These are phyloP conservation scores for Eidolon helvum DNA, from an alignment of 2,113 vertebrate species.

Conservation along the genomic window DNA sequence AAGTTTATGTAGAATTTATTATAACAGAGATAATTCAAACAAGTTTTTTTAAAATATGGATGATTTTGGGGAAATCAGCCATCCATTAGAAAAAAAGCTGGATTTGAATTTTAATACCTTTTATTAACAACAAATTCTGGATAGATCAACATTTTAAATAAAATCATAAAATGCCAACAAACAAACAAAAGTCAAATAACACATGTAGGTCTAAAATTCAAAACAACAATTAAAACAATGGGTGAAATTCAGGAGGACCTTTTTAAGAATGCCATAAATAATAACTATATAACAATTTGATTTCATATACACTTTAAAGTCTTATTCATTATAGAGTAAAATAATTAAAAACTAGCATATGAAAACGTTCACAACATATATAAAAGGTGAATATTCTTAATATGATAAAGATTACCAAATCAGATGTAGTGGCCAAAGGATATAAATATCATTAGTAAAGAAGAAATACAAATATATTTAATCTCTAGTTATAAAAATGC, in stretches of 20 bases:
- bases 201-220: neutral
- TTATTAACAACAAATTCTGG: neutral
- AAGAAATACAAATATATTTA: neutral
- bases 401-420: neutral
- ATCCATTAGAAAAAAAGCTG: neutral
- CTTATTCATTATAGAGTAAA: neutral
- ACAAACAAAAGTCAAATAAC: neutral
- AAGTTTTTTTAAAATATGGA: neutral
- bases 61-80: neutral
- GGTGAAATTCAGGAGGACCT: neutral
- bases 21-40: neutral
- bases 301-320: neutral
- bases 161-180: neutral
- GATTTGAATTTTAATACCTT: neutral
- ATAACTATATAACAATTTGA: neutral
- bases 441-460: neutral
- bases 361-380: neutral
- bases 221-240: neutral
- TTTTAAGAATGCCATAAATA: neutral
- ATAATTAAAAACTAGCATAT: neutral
- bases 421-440: neutral
- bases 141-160: neutral
- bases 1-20: neutral
- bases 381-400: neutral
- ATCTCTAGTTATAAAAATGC: neutral